These are phyloP conservation scores for Micoletzkya japonica DNA, from an alignment of 2,888 invertebrate genomes.

Conservation along the genomic window DNA sequence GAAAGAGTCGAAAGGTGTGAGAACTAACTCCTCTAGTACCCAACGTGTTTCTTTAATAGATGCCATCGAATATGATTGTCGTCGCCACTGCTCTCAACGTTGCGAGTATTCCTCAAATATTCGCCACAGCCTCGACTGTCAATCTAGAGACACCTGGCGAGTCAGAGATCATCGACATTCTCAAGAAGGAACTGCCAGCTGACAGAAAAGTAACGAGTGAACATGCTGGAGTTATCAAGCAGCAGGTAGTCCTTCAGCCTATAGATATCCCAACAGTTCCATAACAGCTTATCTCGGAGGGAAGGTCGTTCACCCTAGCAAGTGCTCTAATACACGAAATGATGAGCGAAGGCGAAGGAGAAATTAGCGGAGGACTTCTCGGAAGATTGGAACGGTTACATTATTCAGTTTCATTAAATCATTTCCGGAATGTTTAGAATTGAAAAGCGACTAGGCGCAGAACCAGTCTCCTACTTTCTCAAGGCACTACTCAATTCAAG, in stretches of 20 bases:
- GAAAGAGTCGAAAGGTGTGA: conserved; percentile 10
- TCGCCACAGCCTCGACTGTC: conserved; percentile 37
- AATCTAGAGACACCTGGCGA: conserved; percentile 40
- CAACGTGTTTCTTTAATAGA: neutral
- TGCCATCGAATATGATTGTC: conserved; percentile 36
- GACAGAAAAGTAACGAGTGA: conserved; percentile 42
- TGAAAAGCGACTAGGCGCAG: neutral
- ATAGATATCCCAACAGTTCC: neutral
- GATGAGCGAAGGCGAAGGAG: conserved; percentile 28
- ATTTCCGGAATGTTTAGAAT: neutral
- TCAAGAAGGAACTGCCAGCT: conserved; percentile 38
- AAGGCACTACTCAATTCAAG: conserved; percentile 37
- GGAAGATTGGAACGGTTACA: conserved; percentile 25
- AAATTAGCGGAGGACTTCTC: conserved; percentile 39
- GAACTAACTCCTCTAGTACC: neutral
- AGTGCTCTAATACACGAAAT: conserved; percentile 40
- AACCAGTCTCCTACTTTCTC: conserved; percentile 27
- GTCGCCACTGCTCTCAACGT: conserved; percentile 41
- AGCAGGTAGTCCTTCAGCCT: conserved; percentile 30
- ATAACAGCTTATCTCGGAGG: conserved; percentile 27
- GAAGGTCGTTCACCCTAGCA: conserved; percentile 34
- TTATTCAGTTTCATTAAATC: neutral
- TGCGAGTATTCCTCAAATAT: conserved; percentile 40
- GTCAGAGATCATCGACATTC: conserved; percentile 43
- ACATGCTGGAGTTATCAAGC: conserved; percentile 36